phyloP scores from a whole-genome alignment of 2,797 vertebrate species.

The Lithobates sylvaticus region DNA sequence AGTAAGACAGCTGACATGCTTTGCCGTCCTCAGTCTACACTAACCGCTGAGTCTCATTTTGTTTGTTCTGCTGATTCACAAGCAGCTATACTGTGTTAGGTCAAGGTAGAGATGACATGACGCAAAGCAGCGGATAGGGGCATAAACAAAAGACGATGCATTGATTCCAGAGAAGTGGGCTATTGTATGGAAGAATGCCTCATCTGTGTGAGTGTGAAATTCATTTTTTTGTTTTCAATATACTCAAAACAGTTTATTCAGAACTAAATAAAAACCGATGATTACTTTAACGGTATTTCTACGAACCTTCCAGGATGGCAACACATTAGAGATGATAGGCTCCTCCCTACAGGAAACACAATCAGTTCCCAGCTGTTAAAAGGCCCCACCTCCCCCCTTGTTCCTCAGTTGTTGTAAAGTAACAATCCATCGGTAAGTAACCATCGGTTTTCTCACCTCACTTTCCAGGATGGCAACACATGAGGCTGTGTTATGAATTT shows the following conservation, averaged over 20 bases:
- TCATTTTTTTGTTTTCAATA: constrained; percentile 13
- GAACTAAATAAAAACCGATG: not conserved
- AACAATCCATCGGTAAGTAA: no score
- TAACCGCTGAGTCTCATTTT: not conserved
- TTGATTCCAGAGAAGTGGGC: not conserved
- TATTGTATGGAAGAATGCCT: constrained; percentile 20
- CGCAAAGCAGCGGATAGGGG: not conserved
- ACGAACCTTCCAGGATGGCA: no score
- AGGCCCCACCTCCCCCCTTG: no score
- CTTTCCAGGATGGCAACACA: no score
- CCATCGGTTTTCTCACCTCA: no score
- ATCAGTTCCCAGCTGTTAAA: no score
- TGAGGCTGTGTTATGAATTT: no score
- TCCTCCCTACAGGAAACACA: no score
- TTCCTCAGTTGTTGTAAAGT: no score
- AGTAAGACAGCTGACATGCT: not conserved
- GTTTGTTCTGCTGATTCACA: constrained; percentile 17
- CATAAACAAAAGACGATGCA: not conserved
- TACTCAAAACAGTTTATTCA: constrained; percentile 10
- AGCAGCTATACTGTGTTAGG: not conserved
- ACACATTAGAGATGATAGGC: no score
- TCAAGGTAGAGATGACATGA: constrained; percentile 44
- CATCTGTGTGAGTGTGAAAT: constrained; percentile 29
- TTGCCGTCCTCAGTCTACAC: not conserved
- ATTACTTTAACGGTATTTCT: no score